Base-by-base conservation (phyloP, 2,888 invertebrate species). In the Agrotis ipsilon region DNA sequence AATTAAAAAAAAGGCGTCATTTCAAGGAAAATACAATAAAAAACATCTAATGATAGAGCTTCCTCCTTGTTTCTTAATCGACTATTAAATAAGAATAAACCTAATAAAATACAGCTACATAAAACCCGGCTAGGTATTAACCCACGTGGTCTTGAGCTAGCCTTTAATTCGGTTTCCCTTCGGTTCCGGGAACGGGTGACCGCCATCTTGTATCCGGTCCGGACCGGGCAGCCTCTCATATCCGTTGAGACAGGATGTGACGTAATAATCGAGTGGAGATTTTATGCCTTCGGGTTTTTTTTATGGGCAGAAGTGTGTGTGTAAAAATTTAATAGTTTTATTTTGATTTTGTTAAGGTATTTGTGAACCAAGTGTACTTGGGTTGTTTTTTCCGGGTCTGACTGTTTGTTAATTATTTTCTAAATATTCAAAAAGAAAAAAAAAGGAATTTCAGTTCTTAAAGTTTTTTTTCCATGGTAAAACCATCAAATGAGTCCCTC, bases 151-250 rank as follows among this genome's bases (percentile, higher is more conserved):
- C 63, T 66, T 63, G 24, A 46, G 72, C 68, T 75, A 75, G 75
- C 72, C 75, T 75, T 78, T 88, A 84, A 88, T 88, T 82, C 84
- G 84, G 88, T 89, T 89, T 90, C 85, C 86, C 81, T 72, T 88
- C 88, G 86, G 86, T 78, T 80, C 74, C 83, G 74, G 86, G 70
- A 67, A 69, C 83, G 75, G 72, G 66, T 82, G 74, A 77, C 78
- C 75, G 89, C 89, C 91, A 91, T 91, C 87, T 90, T 89, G 87
- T 69, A 84, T 89, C 88, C 90, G 87, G 86, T 70, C 74, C 71
- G 78, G 66, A 88, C 89, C 89, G 87, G 86, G 45, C 72, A 70
- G 78, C 68, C 68, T 70, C 75, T 74, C 80, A 79, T 82, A 85
- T 85, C 85, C 84, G 78, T 79, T 59, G 75, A 69, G 69, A 72